A percentile compares a stretch with the other conserved stretches of the same genome.
phyloP scores from a whole-genome alignment of 2,797 vertebrate species.

The Heterohyrax brucei region DNA sequence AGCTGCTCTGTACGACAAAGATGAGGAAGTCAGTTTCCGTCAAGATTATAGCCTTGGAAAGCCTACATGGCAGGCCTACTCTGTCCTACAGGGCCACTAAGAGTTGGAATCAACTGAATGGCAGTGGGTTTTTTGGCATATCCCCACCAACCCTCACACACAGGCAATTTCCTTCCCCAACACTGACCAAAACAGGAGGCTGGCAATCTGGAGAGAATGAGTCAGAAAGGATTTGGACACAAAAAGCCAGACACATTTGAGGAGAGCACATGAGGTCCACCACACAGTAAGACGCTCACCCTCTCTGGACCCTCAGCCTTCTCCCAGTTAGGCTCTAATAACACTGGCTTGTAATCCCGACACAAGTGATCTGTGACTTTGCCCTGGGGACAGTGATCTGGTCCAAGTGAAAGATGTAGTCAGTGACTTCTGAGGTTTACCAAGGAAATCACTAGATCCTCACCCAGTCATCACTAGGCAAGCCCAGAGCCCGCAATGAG shows the following conservation, averaged over 20 bases:
- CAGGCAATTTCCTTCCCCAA: not conserved
- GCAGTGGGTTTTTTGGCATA: not conserved
- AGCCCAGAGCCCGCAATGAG: not conserved
- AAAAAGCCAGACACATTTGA: not conserved
- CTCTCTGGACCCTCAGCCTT: not conserved
- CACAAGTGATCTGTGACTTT: not conserved
- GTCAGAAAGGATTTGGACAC: not conserved
- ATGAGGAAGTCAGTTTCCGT: too few species aligned
- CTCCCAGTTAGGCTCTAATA: not conserved
- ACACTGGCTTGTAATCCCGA: not conserved
- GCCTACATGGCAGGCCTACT: too few species aligned
- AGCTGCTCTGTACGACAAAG: too few species aligned
- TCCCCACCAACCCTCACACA: not conserved
- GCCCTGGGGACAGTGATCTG: not conserved
- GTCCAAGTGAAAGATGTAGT: not conserved
- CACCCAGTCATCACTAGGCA: not conserved
- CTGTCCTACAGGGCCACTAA: too few species aligned
- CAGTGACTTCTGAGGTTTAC: not conserved
- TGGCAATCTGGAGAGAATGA: not conserved
- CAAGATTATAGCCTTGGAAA: too few species aligned
- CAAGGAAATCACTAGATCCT: not conserved
- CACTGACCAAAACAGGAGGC: not conserved
- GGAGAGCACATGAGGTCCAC: not conserved
- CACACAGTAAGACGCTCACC: not conserved
- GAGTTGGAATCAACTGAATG: too few species aligned